These are phyloP conservation scores for Mylabris sibirica DNA, from an alignment of 2,888 invertebrate species.

Conservation along the genomic window DNA sequence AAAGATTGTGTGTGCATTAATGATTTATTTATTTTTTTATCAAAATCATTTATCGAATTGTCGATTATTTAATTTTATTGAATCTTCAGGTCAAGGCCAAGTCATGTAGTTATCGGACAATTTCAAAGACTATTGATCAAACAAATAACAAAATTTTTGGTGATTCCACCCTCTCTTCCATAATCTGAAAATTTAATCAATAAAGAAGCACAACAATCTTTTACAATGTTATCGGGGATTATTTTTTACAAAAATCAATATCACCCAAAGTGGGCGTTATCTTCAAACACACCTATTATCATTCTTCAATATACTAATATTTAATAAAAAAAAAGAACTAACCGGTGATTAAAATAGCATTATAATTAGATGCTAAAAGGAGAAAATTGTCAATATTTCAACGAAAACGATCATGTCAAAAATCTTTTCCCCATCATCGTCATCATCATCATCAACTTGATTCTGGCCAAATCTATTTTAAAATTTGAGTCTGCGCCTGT, in stretches of 20 bases:
- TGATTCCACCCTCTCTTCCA: no score
- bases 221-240: neutral
- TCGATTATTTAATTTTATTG: no score
- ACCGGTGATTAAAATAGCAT: neutral
- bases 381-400: neutral
- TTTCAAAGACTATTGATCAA: neutral
- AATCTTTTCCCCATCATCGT: neutral
- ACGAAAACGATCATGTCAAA: neutral
- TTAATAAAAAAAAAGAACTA: no score
- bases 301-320: no score
- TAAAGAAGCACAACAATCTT: neutral
- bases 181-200: neutral
- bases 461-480: conserved; percentile 7
- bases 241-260: conserved; percentile 1
- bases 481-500: neutral
- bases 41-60: no score
- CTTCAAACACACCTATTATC: neutral
- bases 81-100: no score
- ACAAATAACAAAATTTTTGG: no score
- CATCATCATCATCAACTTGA: neutral
- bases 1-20: neutral
- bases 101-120: neutral
- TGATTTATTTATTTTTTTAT: no score
- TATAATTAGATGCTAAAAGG: neutral
- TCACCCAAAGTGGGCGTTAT: neutral